These are phyloP conservation scores for Omphaloscelis lunosa DNA, from an alignment of 2,888 invertebrate species.

Conservation along the genomic window DNA sequence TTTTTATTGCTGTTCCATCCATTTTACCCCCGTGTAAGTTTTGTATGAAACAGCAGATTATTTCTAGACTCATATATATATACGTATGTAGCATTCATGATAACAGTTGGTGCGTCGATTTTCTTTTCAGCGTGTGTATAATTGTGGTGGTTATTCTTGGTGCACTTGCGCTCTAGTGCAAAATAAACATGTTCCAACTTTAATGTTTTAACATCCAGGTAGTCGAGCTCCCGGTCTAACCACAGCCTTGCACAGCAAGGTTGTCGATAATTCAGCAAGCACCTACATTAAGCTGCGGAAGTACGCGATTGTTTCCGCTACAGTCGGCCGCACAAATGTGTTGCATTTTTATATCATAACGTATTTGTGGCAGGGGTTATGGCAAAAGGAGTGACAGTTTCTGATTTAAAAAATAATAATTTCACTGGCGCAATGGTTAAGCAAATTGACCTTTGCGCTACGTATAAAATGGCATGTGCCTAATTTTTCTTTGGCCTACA, in stretches of 20 bases:
- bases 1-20: not conserved
- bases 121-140: not conserved
- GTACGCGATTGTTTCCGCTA: slow-evolving; percentile 64
- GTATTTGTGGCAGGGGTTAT: not conserved
- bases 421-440: not conserved
- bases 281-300: slow-evolving; percentile 64
- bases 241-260: slow-evolving; percentile 29
- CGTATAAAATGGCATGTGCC: not conserved
- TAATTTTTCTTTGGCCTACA: not conserved
- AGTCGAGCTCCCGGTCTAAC: slow-evolving; percentile 32
- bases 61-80: not conserved
- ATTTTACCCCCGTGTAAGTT: not conserved
- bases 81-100: not conserved
- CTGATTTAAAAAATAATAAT: not conserved
- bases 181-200: not conserved
- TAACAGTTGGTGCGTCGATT: not conserved
- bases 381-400: too few species aligned
- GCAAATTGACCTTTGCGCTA: not conserved
- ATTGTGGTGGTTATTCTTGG: not conserved
- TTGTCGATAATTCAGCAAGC: slow-evolving; percentile 66
- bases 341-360: not conserved
- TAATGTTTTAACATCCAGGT: not conserved
- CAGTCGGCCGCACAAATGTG: slow-evolving; percentile 49
- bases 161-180: too few species aligned
- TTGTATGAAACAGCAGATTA: not conserved